Evolutionary conservation across 2,888 invertebrate genomes (phyloP).

Genomic region (Meghimatium bilineatum): DNA sequence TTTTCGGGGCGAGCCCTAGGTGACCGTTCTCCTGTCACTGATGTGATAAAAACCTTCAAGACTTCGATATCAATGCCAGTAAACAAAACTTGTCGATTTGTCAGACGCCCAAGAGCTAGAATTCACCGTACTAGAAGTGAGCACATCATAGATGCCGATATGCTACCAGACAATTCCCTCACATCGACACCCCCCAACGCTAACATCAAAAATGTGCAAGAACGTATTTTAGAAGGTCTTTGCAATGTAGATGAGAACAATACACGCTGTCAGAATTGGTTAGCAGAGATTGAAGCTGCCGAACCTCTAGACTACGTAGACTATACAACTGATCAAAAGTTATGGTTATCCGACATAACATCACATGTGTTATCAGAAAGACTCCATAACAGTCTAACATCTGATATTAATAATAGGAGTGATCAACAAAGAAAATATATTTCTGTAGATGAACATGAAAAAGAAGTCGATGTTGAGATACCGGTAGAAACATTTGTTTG

Average conservation of each 20-base stretch:
- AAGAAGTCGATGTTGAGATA: constrained; percentile 56
- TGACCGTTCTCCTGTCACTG: constrained; percentile 4
- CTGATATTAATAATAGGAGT: background rate
- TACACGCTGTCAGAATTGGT: constrained; percentile 70
- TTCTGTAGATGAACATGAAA: constrained; percentile 9
- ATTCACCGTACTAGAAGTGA: constrained; percentile 72
- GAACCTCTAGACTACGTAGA: constrained; percentile 67
- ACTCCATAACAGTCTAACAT: background rate
- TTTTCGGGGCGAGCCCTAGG: background rate
- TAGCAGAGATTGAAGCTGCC: constrained; percentile 68
- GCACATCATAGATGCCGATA: constrained; percentile 65
- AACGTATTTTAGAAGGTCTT: constrained; percentile 60
- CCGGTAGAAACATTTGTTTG: constrained; percentile 52
- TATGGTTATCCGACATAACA: background rate
- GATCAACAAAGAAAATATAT: background rate
- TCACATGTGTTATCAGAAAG: background rate
- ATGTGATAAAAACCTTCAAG: background rate
- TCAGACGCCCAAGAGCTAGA: constrained; percentile 57
- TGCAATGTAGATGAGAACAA: constrained; percentile 69
- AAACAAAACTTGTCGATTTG: constrained; percentile 32
- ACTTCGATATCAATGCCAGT: constrained; percentile 7
- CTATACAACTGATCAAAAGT: constrained; percentile 52
- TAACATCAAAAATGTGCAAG: constrained; percentile 65
- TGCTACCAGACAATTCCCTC: constrained; percentile 66
- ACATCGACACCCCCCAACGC: constrained; percentile 68